phyloP scores from a whole-genome alignment of 2,888 invertebrate species.

The Rhamphomyia laevipes region DNA sequence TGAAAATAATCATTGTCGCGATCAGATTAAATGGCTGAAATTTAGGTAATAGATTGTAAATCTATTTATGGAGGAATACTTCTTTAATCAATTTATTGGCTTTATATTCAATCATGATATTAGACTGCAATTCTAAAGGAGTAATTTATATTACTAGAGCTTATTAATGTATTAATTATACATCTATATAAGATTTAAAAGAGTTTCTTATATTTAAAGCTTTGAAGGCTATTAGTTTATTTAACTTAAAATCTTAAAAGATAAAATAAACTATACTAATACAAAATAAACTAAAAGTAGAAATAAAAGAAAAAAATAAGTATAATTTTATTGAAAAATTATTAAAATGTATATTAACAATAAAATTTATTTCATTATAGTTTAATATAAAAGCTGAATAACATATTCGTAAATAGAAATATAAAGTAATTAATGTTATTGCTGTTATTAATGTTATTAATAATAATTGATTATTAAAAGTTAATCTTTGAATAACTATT shows the following conservation, averaged over 20 bases:
- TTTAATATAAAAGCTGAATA: conserved; percentile 41
- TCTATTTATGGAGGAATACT: conserved; percentile 40
- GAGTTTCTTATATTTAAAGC: conserved; percentile 41
- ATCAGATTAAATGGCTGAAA: too few relatives aligned
- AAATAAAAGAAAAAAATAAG: conserved; percentile 23
- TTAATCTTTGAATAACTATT: conserved; percentile 44
- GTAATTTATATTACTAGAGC: conserved; percentile 18
- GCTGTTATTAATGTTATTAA: conserved; percentile 40
- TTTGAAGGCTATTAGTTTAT: conserved; percentile 53
- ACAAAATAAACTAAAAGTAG: conserved; percentile 24
- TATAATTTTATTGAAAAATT: conserved; percentile 23
- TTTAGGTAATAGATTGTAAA: too few relatives aligned
- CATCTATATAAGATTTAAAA: conserved; percentile 46
- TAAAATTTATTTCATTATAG: conserved; percentile 41
- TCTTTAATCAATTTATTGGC: conserved; percentile 8
- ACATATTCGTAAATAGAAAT: conserved; percentile 43
- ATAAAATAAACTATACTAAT: conserved; percentile 20
- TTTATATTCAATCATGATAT: conserved; percentile 39
- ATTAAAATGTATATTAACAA: conserved; percentile 29
- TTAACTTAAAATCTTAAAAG: conserved; percentile 46
- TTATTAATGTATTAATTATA: conserved; percentile 10
- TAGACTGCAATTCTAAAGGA: conserved; percentile 51
- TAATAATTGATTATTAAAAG: conserved; percentile 36
- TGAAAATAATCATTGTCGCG: too few relatives aligned
- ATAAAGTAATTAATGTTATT: conserved; percentile 44